These are phyloP conservation scores for Tetrax tetrax DNA, from an alignment of 2,113 vertebrate species.

Conservation along the genomic window DNA sequence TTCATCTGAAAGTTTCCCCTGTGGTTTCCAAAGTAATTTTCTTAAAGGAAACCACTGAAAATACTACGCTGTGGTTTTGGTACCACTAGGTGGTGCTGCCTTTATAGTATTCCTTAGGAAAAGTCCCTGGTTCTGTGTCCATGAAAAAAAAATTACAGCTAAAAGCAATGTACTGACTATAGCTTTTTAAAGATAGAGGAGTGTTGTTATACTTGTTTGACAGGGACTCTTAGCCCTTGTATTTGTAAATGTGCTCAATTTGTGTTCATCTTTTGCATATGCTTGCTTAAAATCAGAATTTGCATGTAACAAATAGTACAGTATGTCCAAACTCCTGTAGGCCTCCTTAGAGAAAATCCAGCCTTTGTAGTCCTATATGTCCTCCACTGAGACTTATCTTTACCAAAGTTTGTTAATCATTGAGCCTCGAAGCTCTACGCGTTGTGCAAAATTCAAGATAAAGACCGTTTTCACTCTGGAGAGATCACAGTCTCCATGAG, in stretches of 20 bases:
- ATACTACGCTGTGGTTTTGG: background rate
- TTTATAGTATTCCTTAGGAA: background rate
- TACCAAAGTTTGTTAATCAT: background rate
- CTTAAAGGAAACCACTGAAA: background rate
- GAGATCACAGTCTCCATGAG: background rate
- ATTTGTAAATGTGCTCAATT: background rate
- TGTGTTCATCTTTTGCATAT: background rate
- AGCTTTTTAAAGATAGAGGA: background rate
- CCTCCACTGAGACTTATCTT: background rate
- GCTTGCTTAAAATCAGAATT: background rate
- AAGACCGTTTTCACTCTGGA: background rate
- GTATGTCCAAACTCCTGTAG: background rate
- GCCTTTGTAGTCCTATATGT: background rate
- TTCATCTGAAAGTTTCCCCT: background rate
- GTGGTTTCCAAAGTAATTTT: background rate
- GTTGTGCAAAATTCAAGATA: background rate
- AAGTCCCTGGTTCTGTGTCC: background rate
- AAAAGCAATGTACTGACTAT: background rate
- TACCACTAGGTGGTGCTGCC: slow-evolving; percentile 63
- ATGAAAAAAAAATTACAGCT: background rate
- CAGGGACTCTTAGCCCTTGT: background rate
- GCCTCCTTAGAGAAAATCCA: background rate
- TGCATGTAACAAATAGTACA: no score
- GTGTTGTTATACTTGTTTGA: background rate
- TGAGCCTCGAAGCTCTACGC: background rate